Evolutionary conservation across 2,888 invertebrate genomes (phyloP).

Genomic region (Drosophila austrosaltans): DNA sequence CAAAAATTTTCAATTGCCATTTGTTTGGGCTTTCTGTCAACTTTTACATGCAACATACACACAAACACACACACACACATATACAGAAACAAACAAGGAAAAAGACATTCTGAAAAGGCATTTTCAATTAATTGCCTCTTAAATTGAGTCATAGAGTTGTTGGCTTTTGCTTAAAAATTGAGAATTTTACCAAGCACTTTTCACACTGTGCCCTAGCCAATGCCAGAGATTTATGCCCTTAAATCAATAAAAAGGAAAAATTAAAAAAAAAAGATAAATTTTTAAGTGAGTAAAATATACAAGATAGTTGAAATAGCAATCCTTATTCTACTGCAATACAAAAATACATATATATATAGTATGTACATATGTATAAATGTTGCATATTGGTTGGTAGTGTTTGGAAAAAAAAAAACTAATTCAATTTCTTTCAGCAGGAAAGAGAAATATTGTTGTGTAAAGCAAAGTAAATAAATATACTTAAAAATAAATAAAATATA

Average conservation of each 20-base stretch:
- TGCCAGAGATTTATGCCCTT: background rate
- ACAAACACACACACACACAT: conserved; percentile 15
- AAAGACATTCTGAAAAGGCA: conserved; percentile 37
- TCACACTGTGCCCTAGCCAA: background rate
- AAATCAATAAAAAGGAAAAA: background rate
- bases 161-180: background rate
- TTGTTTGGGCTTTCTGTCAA: conserved; percentile 47
- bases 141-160: conserved; percentile 18
- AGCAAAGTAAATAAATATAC: no score
- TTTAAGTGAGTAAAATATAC: no score
- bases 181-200: background rate
- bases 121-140: conserved; percentile 66
- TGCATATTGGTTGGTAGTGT: no score
- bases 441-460: no score
- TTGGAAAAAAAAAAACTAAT: no score
- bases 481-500: no score
- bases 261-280: no score
- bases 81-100: conserved; percentile 22
- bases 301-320: no score
- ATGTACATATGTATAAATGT: no score
- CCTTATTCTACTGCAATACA: no score
- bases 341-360: no score
- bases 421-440: no score
- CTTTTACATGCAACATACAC: conserved; percentile 25
- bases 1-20: conserved; percentile 55